Evolutionary conservation across 2,888 invertebrate genomes (phyloP).

Genomic region (Apamea crenata): DNA sequence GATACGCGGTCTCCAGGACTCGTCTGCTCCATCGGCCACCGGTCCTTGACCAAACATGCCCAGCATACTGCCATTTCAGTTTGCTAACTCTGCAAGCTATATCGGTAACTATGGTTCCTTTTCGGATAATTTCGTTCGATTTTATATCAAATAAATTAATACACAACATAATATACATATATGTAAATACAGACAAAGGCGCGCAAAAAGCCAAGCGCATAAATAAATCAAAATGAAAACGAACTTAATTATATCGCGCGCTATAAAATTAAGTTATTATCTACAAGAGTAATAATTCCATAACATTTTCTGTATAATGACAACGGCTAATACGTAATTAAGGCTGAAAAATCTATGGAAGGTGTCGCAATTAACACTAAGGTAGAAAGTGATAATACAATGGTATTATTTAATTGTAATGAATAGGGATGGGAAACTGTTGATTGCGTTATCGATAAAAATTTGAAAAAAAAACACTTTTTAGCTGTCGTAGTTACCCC

Average conservation of each 20-base stretch:
- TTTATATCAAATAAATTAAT: neutral
- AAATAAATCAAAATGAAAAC: slow-evolving; percentile 55
- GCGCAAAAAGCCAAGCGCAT: neutral
- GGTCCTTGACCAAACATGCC: too few species aligned
- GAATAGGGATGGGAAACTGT: slow-evolving; percentile 41
- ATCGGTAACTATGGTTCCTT: too few species aligned
- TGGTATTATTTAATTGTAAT: slow-evolving; percentile 59
- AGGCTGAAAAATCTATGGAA: slow-evolving; percentile 47
- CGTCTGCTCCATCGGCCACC: too few species aligned
- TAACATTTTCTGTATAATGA: slow-evolving; percentile 48
- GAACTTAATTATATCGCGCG: slow-evolving; percentile 37
- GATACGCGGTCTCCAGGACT: too few species aligned
- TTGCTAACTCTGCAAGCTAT: too few species aligned
- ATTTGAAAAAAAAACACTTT: too few species aligned
- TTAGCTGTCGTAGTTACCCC: too few species aligned
- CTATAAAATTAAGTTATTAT: slow-evolving; percentile 60
- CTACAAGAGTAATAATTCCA: slow-evolving; percentile 36
- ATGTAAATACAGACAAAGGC: neutral
- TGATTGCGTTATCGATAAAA: slow-evolving; percentile 46
- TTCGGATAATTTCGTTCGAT: too few species aligned
- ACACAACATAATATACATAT: neutral
- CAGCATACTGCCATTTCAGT: too few species aligned
- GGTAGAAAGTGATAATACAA: slow-evolving; percentile 46
- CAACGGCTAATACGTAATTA: slow-evolving; percentile 51
- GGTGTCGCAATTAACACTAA: slow-evolving; percentile 53